Evolutionary conservation across 2,797 vertebrate genomes (phyloP), one percentile per base, ranked within the genome.

Genomic region (Bufotes viridis): DNA sequence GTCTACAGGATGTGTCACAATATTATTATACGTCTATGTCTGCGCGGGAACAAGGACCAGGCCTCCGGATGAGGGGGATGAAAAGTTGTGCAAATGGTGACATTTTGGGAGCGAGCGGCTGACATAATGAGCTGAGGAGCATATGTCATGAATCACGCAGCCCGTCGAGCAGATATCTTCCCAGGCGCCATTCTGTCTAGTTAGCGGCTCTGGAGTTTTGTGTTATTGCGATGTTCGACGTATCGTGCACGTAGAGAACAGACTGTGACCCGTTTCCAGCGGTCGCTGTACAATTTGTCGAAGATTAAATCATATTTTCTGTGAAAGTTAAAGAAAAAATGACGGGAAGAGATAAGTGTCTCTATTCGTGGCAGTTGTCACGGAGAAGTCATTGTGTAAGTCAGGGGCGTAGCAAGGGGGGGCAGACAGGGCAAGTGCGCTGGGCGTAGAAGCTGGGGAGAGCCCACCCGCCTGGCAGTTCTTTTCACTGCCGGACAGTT

Each of bases 41-140:
- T 51, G 51, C 5, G 20, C n/a, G 8, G 22, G n/a, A 57, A 72
- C 67, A 58, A 74, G 34, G 51, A 20, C 3, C 10, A 0, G 22
- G 4, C 26, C 26, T 72, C 2, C 70, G 18, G 22, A 22, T 57
- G 26, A 17, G 57, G 69, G 82, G 53, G 29, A 51, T 15, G 69
- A 18, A n/a, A 13, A 72, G 12, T 57, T 58, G 24, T 69, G 58
- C 26, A 81, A 51, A 51, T 67, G 42, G 65, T 69, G 63, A 83
- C 63, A 72, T 83, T 72, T 34, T 70, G 24, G 15, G 63, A 82
- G 24, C 24, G 69, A 29, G 20, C 65, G 12, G 1, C 57, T 75
- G 84, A 80, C 84, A 75, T 75, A 84, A 42, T 75, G 82, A 61
- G 55, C 57, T 75, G 18, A n/a, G 82, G 55, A 61, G 70, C 82